Base-by-base conservation (phyloP, 2,888 invertebrate species). In the Hemithea aestivaria region DNA sequence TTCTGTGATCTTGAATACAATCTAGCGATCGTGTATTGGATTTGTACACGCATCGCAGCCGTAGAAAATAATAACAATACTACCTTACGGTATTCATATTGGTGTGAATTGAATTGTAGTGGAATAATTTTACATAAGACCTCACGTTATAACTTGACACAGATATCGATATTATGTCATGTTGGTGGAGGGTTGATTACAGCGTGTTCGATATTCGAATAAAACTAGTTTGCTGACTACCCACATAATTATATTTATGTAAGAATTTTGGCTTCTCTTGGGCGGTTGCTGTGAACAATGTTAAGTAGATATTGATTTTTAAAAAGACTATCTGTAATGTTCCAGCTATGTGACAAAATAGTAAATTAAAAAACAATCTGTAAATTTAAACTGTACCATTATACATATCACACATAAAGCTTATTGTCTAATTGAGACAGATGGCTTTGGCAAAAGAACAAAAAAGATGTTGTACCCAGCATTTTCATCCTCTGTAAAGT, bases 111-210 rank as follows among this genome's bases (percentile, higher is more conserved):
- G 9, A 11, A 27, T 28, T 12, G 9, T 25, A 16, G 16, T 16
- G 9, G 4, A 35, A 24, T 27, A 26, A 9, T 27, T 21, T 26
- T 29, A 20, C 7, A 22, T 31, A 7, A 27, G n/a, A 21, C 12
- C 21, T 27, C 24, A 3, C 36, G 32, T 9, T 25, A 36, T 37
- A 47, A 51, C 58, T 68, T 75, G 74, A 74, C 74, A 78, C 54
- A 77, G 65, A 69, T 73, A 65, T 56, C 54, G 47, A 45, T 68
- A 70, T 77, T 80, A 79, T 80, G 79, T 81, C 79, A 81, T 67
- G 58, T 58, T 56, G 51, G 45, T 57, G 49, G 53, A 52, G 55
- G 43, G 42, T 41, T 45, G 56, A 45, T 47, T 49, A 51, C 40
- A 50, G 51, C 55, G 56, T 58, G 54, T 51, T 35, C 23, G 49